Conservation (phyloP, 1,140 invertebrate species). For the Maniola jurtina region DNA sequence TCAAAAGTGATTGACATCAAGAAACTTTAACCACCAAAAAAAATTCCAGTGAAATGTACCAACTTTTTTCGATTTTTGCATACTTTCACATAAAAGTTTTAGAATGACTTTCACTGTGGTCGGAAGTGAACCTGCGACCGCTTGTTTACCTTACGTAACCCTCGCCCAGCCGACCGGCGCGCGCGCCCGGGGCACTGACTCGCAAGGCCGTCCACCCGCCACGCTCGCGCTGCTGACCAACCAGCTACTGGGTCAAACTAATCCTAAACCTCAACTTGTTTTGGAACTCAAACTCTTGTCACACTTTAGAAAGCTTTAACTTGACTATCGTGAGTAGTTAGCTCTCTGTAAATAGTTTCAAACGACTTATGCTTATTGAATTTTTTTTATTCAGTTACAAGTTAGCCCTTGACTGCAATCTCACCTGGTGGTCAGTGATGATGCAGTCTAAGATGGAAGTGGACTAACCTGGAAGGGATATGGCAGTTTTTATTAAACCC, state of each 20-base stretch:
- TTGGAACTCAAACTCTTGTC: background rate
- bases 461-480: too few relatives aligned
- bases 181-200: conserved; percentile 29
- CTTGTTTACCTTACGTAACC: conserved; percentile 23
- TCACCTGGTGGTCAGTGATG: too few relatives aligned
- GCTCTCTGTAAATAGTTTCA: background rate
- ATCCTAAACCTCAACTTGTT: background rate
- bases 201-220: conserved; percentile 30
- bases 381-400: too few relatives aligned
- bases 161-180: conserved; percentile 1
- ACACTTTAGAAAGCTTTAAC: background rate
- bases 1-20: too few relatives aligned
- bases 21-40: too few relatives aligned
- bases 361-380: background rate
- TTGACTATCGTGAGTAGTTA: too few relatives aligned
- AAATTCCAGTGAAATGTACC: too few relatives aligned
- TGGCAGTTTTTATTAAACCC: too few relatives aligned
- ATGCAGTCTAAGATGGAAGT: too few relatives aligned
- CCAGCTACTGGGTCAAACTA: background rate
- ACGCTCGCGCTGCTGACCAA: conserved; percentile 1
- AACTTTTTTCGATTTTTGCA: background rate
- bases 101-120: conserved; percentile 10
- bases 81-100: background rate
- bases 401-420: too few relatives aligned
- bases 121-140: conserved; percentile 13